Conservation (phyloP, 2,797 vertebrate species). For the Gymnopithys bicolor region DNA sequence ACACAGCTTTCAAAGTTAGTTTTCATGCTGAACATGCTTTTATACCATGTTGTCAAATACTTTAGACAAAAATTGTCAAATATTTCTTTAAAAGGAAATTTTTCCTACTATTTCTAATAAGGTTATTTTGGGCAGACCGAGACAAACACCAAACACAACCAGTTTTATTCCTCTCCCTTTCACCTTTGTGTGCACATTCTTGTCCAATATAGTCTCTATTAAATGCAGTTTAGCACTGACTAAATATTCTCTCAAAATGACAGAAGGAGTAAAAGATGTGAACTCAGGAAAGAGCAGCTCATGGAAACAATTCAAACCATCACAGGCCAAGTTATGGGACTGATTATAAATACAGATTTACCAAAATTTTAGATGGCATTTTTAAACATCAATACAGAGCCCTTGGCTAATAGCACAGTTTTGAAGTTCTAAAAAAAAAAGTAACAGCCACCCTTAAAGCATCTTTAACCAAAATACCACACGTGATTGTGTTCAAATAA, state of each 20-base stretch:
- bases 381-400: background rate
- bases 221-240: background rate
- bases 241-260: background rate
- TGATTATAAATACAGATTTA: background rate
- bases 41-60: background rate
- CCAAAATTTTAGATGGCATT: background rate
- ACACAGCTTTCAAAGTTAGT: background rate
- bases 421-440: background rate
- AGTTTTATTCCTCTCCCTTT: background rate
- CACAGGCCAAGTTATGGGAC: background rate
- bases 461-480: background rate
- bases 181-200: background rate
- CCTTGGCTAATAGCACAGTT: background rate
- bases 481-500: background rate
- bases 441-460: background rate
- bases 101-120: background rate
- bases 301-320: background rate
- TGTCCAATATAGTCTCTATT: background rate
- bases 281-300: background rate
- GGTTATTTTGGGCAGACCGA: background rate
- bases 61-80: background rate
- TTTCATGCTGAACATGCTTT: background rate
- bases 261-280: background rate
- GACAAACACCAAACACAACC: background rate
- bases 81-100: background rate